Evolutionary conservation across 2,888 invertebrate species (phyloP).

Genomic region (Caenorhabditis sp.): DNA sequence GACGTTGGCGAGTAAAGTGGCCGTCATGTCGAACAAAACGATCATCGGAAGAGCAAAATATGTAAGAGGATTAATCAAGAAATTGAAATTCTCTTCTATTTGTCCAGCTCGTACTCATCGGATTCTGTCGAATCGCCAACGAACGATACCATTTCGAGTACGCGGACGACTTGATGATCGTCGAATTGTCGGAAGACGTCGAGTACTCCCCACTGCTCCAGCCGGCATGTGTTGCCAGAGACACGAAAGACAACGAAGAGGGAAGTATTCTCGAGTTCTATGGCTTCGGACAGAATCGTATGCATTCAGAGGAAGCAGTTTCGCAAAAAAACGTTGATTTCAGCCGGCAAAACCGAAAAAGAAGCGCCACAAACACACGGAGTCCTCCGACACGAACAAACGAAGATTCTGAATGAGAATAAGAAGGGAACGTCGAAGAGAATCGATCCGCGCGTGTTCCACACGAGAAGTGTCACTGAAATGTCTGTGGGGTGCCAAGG

Average conservation of each 20-base stretch:
- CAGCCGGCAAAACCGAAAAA: too few species aligned
- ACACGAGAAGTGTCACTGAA: slow-evolving; percentile 10
- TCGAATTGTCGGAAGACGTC: slow-evolving; percentile 5
- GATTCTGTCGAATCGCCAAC: slow-evolving; percentile 7
- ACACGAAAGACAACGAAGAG: background rate
- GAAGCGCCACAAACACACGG: background rate
- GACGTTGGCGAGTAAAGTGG: slow-evolving; percentile 7
- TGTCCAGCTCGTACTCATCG: slow-evolving; percentile 1
- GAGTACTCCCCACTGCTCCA: background rate
- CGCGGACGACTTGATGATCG: background rate
- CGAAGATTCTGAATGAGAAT: background rate
- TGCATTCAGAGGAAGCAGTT: background rate
- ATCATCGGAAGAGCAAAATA: background rate
- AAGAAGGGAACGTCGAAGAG: background rate
- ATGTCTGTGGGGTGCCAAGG: slow-evolving; percentile 6
- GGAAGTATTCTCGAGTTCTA: slow-evolving; percentile 19
- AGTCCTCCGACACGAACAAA: background rate
- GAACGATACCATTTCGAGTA: slow-evolving; percentile 2
- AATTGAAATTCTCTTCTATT: background rate
- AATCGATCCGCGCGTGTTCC: slow-evolving; percentile 9
- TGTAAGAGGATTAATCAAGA: background rate
- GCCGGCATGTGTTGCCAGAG: slow-evolving; percentile 8
- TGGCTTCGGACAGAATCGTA: slow-evolving; percentile 23
- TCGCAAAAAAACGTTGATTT: background rate
- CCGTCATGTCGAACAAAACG: background rate